Evolutionary conservation across 2,888 invertebrate species (phyloP).

Genomic region (Sesia apiformis): DNA sequence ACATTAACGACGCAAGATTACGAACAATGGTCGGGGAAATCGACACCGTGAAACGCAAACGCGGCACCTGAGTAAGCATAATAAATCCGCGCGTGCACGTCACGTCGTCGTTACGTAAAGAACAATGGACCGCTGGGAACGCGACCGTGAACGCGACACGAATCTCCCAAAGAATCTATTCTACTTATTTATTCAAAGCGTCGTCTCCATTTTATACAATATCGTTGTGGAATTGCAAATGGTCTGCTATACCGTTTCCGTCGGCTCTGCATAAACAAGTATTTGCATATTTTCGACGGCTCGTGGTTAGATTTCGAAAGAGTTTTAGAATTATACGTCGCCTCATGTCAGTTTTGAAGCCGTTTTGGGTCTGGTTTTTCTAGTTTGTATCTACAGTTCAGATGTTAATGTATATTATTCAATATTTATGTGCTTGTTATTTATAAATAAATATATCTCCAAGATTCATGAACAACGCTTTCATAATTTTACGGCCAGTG

Average conservation of each 20-base stretch:
- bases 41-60: slow-evolving; percentile 42
- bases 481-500: too few species aligned
- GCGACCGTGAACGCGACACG: slow-evolving; percentile 57
- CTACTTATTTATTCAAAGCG: slow-evolving; percentile 52
- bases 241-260: slow-evolving; percentile 56
- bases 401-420: too few species aligned
- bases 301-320: slow-evolving; percentile 26
- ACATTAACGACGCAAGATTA: slow-evolving; percentile 27
- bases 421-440: too few species aligned
- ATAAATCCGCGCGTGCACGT: slow-evolving; percentile 27
- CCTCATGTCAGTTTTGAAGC: too few species aligned
- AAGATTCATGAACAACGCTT: too few species aligned
- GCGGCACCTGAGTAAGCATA: slow-evolving; percentile 45
- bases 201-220: slow-evolving; percentile 49
- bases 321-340: background rate
- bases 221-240: slow-evolving; percentile 52
- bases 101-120: slow-evolving; percentile 58
- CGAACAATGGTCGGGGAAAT: slow-evolving; percentile 53
- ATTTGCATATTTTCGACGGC: slow-evolving; percentile 51
- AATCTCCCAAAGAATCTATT: slow-evolving; percentile 28
- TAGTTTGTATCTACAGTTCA: too few species aligned
- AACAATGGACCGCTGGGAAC: slow-evolving; percentile 64
- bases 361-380: too few species aligned
- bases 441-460: too few species aligned
- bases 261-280: slow-evolving; percentile 18